Conservation (phyloP, 2,113 vertebrate species). For the Micronycteris hirsuta region DNA sequence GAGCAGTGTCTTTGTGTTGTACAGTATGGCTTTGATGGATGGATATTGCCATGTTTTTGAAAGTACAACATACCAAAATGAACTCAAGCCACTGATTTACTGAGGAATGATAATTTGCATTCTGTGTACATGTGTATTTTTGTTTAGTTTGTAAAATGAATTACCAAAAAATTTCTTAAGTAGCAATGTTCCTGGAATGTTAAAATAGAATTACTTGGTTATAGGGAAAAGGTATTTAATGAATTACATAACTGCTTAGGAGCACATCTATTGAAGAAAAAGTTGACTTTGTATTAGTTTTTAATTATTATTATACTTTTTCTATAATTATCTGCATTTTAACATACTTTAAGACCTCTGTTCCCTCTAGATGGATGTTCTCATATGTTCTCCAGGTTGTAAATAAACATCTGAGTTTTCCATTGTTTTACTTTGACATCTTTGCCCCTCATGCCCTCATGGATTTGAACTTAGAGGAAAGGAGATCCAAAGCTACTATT, state of each 20-base stretch:
- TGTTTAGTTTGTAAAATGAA: constrained; percentile 11
- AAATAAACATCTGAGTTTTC: not conserved
- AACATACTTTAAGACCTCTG: not conserved
- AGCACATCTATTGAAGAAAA: not conserved
- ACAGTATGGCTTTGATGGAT: not conserved
- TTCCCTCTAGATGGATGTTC: not conserved
- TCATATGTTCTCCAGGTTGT: not conserved
- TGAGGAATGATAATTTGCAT: not conserved
- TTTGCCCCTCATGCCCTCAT: not conserved
- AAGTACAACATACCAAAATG: not conserved
- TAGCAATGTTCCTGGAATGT: not conserved
- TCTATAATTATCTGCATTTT: not conserved
- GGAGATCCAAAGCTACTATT: not conserved
- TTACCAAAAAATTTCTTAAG: constrained; percentile 17
- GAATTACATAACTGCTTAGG: not conserved
- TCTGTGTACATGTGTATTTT: not conserved
- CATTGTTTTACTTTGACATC: not conserved
- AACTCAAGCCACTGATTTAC: constrained; percentile 12
- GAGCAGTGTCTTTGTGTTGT: not conserved
- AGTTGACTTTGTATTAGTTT: not conserved
- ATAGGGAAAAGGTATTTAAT: not conserved
- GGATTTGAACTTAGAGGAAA: constrained; percentile 13
- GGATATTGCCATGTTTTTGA: not conserved
- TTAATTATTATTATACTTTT: not conserved
- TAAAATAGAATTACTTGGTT: constrained; percentile 31